A percentile compares a stretch with the other conserved stretches of the same genome.
Evolutionary conservation across 2,888 invertebrate genomes (phyloP).

Genomic region (Xestoiulus laeticollis): DNA sequence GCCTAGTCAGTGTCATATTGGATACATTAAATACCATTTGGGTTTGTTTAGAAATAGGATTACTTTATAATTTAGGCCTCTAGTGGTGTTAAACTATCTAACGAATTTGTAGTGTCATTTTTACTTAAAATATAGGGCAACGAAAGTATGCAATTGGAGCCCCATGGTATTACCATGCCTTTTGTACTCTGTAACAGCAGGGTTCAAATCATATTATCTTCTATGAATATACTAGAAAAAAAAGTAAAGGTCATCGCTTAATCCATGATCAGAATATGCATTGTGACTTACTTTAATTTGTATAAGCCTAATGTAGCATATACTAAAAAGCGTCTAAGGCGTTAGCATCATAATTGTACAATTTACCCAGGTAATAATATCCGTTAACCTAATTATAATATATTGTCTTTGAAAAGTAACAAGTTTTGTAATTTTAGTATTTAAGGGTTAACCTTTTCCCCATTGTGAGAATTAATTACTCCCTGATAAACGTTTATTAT

Average conservation of each 20-base stretch:
- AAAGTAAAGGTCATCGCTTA: not conserved
- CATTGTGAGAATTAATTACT: slow-evolving; percentile 36
- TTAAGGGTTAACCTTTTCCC: slow-evolving; percentile 39
- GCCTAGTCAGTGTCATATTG: not conserved
- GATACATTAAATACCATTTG: not conserved
- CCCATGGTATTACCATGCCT: not conserved
- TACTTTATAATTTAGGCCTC: not conserved
- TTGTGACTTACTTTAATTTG: not conserved
- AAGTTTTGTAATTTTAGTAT: slow-evolving; percentile 16
- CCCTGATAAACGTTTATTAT: slow-evolving; percentile 1
- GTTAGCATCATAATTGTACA: slow-evolving; percentile 15
- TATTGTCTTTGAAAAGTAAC: slow-evolving; percentile 30
- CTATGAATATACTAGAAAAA: not conserved
- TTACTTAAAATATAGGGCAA: not conserved
- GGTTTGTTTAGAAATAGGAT: not conserved
- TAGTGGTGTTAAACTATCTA: not conserved
- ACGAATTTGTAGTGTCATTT: not conserved
- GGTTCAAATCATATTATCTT: slow-evolving; percentile 1
- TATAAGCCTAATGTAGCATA: not conserved
- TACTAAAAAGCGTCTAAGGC: not conserved
- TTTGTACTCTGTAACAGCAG: slow-evolving; percentile 11
- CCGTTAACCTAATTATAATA: slow-evolving; percentile 39
- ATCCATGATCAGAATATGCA: slow-evolving; percentile 9
- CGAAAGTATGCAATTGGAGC: not conserved
- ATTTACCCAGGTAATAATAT: not conserved